Evolutionary conservation across 1,140 invertebrate species (phyloP).

Genomic region (Limonius californicus): DNA sequence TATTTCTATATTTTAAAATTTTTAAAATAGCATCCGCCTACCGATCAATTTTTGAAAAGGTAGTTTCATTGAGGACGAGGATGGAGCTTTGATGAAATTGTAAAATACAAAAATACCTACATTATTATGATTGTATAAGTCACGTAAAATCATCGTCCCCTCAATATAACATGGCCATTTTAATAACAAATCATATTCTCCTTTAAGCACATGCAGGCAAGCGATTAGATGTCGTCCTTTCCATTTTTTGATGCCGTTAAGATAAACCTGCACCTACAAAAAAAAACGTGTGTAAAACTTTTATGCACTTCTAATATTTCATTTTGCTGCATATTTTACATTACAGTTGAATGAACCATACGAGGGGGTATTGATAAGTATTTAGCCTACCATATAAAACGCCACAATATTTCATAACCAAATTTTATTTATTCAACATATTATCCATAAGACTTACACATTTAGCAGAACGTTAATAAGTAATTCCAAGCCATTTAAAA

Average conservation of each 20-base stretch:
- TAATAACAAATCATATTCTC: constrained; percentile 65
- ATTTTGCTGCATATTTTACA: too few relatives aligned
- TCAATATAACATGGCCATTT: constrained; percentile 64
- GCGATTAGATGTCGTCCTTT: constrained; percentile 65
- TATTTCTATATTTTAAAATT: neutral
- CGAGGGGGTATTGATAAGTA: too few relatives aligned
- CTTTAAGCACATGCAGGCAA: constrained; percentile 59
- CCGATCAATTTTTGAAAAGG: neutral
- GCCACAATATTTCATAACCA: too few relatives aligned
- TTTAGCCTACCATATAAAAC: too few relatives aligned
- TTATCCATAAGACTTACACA: too few relatives aligned
- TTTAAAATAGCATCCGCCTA: neutral
- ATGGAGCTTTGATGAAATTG: neutral
- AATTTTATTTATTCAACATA: too few relatives aligned
- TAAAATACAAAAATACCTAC: constrained; percentile 26
- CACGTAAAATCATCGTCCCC: constrained; percentile 58
- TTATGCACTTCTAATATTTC: too few relatives aligned
- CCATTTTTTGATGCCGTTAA: constrained; percentile 71
- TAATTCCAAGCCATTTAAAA: too few relatives aligned
- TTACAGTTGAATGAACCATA: too few relatives aligned
- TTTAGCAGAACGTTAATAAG: too few relatives aligned
- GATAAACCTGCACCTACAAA: constrained; percentile 58
- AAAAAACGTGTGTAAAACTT: too few relatives aligned
- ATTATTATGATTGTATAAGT: constrained; percentile 46
- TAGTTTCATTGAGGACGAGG: neutral